phyloP scores from a whole-genome alignment of 2,797 vertebrate genomes.

The Thalassophryne amazonica region DNA sequence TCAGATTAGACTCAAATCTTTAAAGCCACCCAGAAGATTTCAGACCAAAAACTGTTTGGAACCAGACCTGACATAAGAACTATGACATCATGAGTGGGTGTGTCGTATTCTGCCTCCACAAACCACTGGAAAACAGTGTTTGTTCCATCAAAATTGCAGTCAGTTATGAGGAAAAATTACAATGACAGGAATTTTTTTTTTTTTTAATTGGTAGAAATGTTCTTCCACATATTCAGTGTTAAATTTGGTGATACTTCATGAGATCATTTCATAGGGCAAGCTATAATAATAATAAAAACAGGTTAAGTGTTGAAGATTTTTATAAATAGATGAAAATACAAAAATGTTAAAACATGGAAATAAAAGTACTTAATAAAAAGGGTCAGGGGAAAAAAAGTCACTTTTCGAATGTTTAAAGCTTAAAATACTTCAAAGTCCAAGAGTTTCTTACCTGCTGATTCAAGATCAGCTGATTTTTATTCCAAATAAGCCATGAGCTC shows the following conservation, averaged over 20 bases:
- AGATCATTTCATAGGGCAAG: slow-evolving; percentile 56
- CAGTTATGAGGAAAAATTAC: too few relatives aligned
- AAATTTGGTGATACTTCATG: slow-evolving; percentile 44
- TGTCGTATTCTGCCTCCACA: too few relatives aligned
- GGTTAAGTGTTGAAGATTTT: slow-evolving; percentile 73
- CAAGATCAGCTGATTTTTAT: slow-evolving; percentile 35
- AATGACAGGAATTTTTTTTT: too few relatives aligned
- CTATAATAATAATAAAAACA: slow-evolving; percentile 78
- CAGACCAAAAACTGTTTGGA: too few relatives aligned
- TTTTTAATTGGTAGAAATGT: not conserved
- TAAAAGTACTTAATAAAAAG: slow-evolving; percentile 63
- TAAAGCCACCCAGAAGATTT: too few relatives aligned
- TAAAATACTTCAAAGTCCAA: slow-evolving; percentile 61
- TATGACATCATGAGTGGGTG: too few relatives aligned
- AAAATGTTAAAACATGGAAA: slow-evolving; percentile 73
- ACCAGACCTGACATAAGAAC: too few relatives aligned
- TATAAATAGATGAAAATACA: slow-evolving; percentile 79
- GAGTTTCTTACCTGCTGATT: slow-evolving; percentile 41
- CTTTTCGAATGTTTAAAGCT: slow-evolving; percentile 76
- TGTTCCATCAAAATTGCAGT: too few relatives aligned
- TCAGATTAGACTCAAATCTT: too few relatives aligned
- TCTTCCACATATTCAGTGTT: not conserved
- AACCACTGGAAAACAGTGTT: too few relatives aligned
- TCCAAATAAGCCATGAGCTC: slow-evolving; percentile 5
- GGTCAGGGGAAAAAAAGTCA: slow-evolving; percentile 63